A percentile compares a stretch with the other conserved stretches of the same genome.
These are phyloP conservation scores for Caranx ignobilis DNA, from an alignment of 2,113 vertebrate genomes.

Conservation along the genomic window DNA sequence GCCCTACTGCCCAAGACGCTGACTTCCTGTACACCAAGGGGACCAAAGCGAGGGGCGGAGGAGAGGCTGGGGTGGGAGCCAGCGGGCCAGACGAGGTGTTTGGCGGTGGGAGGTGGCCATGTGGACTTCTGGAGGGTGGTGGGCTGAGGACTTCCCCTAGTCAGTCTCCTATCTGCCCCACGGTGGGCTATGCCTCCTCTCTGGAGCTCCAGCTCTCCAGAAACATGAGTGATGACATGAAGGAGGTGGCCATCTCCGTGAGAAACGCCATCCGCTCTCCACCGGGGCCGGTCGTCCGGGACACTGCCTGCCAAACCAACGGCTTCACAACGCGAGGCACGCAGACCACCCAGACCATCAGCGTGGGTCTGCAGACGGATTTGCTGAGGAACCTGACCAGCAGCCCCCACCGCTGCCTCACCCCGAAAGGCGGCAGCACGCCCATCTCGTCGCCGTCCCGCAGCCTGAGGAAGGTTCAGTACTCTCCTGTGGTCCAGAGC, in stretches of 20 bases:
- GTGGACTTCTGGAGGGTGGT: conserved; percentile 83
- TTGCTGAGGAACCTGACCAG: conserved; percentile 91
- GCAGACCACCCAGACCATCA: conserved; percentile 94
- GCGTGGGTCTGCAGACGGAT: conserved; percentile 94
- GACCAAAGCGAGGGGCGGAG: conserved; percentile 83
- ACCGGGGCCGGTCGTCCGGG: conserved; percentile 81
- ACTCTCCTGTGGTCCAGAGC: conserved; percentile 92
- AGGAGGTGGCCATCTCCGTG: conserved; percentile 96
- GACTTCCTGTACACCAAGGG: conserved; percentile 86
- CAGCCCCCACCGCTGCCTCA: conserved; percentile 97
- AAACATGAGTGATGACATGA: conserved; percentile 98
- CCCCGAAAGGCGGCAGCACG: conserved; percentile 90
- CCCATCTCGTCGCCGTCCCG: conserved; percentile 95
- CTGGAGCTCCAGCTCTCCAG: conserved; percentile 91
- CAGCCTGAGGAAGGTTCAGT: conserved; percentile 90
- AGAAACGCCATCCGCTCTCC: conserved; percentile 87
- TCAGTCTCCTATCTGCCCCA: conserved; percentile 85
- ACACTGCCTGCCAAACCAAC: conserved; percentile 94
- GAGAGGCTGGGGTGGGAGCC: conserved; percentile 79
- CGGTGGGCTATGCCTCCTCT: conserved; percentile 89
- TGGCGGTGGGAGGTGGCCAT: conserved; percentile 86
- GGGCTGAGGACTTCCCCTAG: conserved; percentile 82
- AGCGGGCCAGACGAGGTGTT: conserved; percentile 86
- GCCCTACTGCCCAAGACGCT: conserved; percentile 76
- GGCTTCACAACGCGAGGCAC: conserved; percentile 90